phyloP scores from a whole-genome alignment of 2,113 vertebrate genomes.

The Ramphastos sulfuratus region DNA sequence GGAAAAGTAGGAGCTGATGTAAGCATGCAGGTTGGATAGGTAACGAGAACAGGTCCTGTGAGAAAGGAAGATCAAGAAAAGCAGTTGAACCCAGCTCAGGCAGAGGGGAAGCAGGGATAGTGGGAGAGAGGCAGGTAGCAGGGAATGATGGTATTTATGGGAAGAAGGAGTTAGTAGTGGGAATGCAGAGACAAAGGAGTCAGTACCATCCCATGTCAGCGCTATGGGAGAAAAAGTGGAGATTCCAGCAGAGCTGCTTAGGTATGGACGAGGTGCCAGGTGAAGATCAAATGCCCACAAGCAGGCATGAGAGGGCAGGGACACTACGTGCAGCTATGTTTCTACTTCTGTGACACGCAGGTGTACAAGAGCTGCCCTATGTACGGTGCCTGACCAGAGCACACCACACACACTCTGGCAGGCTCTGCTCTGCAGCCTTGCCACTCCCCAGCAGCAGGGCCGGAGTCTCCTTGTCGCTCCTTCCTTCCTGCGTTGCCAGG shows the following conservation, averaged over 20 bases:
- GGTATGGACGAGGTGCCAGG: accelerated
- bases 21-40: not conserved
- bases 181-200: not conserved
- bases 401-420: too few species aligned
- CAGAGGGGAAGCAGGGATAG: not conserved
- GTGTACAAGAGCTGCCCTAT: not conserved
- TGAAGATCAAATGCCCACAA: not conserved
- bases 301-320: too few species aligned
- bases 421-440: not conserved
- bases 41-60: not conserved
- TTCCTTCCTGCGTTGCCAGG: not conserved
- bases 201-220: not conserved
- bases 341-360: too few species aligned
- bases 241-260: not conserved
- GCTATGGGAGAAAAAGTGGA: accelerated
- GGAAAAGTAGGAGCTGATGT: not conserved
- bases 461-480: not conserved
- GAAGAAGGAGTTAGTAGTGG: not conserved
- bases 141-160: not conserved
- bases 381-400: too few species aligned
- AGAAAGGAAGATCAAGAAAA: not conserved
- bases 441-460: not conserved
- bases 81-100: not conserved
- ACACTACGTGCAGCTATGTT: too few species aligned
- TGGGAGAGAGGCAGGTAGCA: not conserved